phyloP scores from a whole-genome alignment of 2,113 vertebrate genomes.

The Cebus imitator region DNA sequence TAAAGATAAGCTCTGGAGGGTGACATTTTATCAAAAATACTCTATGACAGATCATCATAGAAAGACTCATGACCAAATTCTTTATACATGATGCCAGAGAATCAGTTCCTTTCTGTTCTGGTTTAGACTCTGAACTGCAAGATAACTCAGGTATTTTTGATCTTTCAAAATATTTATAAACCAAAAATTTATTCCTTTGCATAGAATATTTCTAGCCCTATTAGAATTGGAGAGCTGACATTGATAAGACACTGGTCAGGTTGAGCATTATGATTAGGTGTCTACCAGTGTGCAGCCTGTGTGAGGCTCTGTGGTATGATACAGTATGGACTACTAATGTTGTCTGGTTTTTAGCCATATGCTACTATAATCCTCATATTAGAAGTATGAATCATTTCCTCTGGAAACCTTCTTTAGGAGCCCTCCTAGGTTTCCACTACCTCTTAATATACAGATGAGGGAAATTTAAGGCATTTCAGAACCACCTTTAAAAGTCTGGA shows the following conservation, averaged over 20 bases:
- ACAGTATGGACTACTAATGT: neutral
- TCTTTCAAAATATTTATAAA: constrained; percentile 26
- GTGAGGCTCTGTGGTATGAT: neutral
- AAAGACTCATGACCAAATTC: neutral
- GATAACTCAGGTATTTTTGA: neutral
- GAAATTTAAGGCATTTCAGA: neutral
- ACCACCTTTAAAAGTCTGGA: neutral
- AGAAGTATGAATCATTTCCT: neutral
- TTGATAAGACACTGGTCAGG: neutral
- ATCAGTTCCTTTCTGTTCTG: neutral
- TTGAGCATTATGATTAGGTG: neutral
- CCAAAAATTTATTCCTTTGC: neutral
- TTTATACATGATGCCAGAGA: neutral
- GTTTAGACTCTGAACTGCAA: neutral
- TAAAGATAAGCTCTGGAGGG: neutral
- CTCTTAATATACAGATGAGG: neutral
- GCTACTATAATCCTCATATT: neutral
- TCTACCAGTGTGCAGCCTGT: neutral
- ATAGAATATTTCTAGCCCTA: neutral
- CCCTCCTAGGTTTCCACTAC: neutral
- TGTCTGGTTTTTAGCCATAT: neutral
- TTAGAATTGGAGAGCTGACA: neutral
- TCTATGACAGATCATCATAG: neutral
- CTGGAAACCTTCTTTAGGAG: neutral
- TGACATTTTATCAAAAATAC: neutral